Evolutionary conservation across 2,888 invertebrate genomes (phyloP), one percentile per base, ranked within the genome.

Genomic region (Tyria jacobaeae): DNA sequence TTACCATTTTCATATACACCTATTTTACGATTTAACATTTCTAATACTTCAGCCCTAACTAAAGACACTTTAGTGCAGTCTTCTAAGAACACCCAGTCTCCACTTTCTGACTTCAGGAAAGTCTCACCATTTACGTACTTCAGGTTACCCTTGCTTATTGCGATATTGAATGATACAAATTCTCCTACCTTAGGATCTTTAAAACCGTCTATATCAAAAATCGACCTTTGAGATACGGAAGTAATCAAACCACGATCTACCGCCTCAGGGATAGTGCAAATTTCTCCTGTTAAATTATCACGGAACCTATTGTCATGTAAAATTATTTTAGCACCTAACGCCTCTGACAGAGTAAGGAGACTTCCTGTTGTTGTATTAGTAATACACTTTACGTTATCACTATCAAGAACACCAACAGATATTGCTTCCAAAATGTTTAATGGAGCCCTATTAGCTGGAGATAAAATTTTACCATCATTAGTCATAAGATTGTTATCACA

Each of bases 141-240:
- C 52, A 98, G 94, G 82, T 97, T 94, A 71, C 97, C 97, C 80
- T 96, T 96, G 63, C 96, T 95, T 67, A 97, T 91, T 44, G 98
- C 98, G 65, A 96, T 95, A 88, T 98, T 98, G 80, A 98, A 96
- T 72, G 97, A 97, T 77, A 98, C 95, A 83, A 96, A 97, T 83
- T 97, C 97, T 41, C 96, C 96, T 55, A 96, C 96, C 79, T 96
- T 95, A 0, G 97, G 96, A 88, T 98, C 97, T 83, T 96, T 97
- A 84, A 98, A 97, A 60, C 97, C 98, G 77, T 98, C 98, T 66
- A 99, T 97, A 86, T 98, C 97, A 84, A 99, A 99, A 75, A 99
- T 97, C 2, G 97, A 97, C 87, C 97, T 97, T 84, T 97, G 97
- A 6, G 97, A 96, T 24, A 98, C 97, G 1, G 98, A 98, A 31